A percentile compares a stretch with the other conserved stretches of the same genome.
phyloP scores from a whole-genome alignment of 23 tunicate species.

The Botrylloides violaceus region DNA sequence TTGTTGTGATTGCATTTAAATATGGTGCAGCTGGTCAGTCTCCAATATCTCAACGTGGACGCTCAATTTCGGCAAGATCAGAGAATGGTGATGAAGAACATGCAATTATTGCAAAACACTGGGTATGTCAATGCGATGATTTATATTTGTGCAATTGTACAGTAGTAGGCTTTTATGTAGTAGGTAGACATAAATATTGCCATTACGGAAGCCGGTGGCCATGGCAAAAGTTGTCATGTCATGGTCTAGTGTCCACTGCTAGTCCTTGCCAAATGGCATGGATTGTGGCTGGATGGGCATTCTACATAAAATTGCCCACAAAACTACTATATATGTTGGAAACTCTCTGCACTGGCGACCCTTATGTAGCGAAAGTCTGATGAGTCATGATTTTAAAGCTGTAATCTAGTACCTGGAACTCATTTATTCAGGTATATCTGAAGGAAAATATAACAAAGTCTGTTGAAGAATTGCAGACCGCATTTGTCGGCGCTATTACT shows the following conservation, averaged over 20 bases:
- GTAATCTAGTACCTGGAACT: too few relatives aligned
- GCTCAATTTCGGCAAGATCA: slow-evolving; percentile 4
- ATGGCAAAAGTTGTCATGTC: too few relatives aligned
- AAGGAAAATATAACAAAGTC: slow-evolving; percentile 25
- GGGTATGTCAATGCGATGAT: slow-evolving; percentile 19
- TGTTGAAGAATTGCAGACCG: neutral
- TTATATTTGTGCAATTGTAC: neutral
- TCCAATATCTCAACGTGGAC: neutral
- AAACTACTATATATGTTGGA: neutral
- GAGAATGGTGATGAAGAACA: neutral
- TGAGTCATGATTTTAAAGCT: too few relatives aligned
- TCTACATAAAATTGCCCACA: too few relatives aligned
- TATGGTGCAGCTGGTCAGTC: slow-evolving; percentile 35
- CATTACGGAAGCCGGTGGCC: too few relatives aligned
- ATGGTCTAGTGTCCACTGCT: too few relatives aligned
- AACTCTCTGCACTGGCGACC: too few relatives aligned
- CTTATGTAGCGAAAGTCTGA: too few relatives aligned
- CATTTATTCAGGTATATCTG: slow-evolving; percentile 23
- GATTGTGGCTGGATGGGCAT: too few relatives aligned
- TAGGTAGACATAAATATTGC: too few relatives aligned
- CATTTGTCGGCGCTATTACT: slow-evolving; percentile 10
- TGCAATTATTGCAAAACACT: slow-evolving; percentile 27
- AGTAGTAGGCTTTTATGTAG: neutral
- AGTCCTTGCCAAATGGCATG: too few relatives aligned
- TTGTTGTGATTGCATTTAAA: slow-evolving; percentile 39